Percentiles rank a stretch among this genome's conserved stretches.
Conservation (phyloP, 2,888 invertebrate genomes). For the Drosophila bunnanda region DNA sequence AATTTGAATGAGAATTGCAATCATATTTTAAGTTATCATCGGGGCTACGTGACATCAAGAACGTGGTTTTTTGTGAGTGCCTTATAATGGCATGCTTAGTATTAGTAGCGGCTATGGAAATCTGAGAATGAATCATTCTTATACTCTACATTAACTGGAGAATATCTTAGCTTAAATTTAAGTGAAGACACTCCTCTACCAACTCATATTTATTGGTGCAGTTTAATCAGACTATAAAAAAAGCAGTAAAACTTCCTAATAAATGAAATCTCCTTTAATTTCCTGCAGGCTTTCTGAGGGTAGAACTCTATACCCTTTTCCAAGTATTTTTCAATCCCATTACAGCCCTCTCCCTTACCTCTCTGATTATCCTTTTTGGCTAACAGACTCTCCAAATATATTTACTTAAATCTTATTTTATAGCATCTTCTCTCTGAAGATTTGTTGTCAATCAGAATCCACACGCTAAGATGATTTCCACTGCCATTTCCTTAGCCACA, state of each 20-base stretch:
- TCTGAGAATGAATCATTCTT: not conserved
- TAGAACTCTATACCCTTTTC: not conserved
- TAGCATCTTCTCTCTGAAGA: slow-evolving; percentile 1
- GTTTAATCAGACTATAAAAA: not conserved
- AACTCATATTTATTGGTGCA: not conserved
- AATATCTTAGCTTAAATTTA: not conserved
- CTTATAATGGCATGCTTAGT: not conserved
- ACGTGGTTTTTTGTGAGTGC: slow-evolving; percentile 3
- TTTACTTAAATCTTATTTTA: slow-evolving; percentile 25
- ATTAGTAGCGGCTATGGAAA: not conserved
- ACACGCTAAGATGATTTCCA: slow-evolving; percentile 16
- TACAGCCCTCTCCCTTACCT: not conserved
- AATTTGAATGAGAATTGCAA: slow-evolving; percentile 69
- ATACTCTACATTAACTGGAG: not conserved
- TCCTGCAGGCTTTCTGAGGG: not conserved
- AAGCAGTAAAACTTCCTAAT: not conserved
- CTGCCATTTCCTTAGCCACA: slow-evolving; percentile 21
- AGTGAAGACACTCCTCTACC: not conserved
- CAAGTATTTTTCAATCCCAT: slow-evolving; percentile 4
- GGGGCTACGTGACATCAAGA: slow-evolving; percentile 32
- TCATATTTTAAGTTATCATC: slow-evolving; percentile 23
- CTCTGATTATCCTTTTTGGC: slow-evolving; percentile 1
- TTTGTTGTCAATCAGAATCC: slow-evolving; percentile 48
- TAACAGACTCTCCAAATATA: slow-evolving; percentile 13
- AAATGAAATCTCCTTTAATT: slow-evolving; percentile 8